Percentiles rank a stretch among this genome's conserved stretches.
Evolutionary conservation across 2,888 invertebrate genomes (phyloP).

Genomic region (Scaptomyza caliginosa): DNA sequence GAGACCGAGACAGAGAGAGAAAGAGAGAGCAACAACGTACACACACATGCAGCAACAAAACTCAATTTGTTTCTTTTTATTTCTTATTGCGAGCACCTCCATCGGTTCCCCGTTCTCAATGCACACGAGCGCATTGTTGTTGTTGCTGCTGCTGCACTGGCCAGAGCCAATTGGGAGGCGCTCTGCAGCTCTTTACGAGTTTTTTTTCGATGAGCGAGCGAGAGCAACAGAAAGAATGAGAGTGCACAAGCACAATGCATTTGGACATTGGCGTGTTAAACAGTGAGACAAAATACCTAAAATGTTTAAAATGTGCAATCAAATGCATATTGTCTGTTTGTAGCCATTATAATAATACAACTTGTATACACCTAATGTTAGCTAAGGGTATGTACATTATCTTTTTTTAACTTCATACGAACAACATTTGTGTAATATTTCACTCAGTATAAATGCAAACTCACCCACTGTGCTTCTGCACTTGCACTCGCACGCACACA

Average conservation of each 20-base stretch:
- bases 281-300: conserved; percentile 35
- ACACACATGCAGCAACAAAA: conserved; percentile 25
- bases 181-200: conserved; percentile 29
- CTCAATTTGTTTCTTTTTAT: conserved; percentile 59
- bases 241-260: conserved; percentile 51
- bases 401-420: not conserved
- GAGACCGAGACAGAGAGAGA: conserved; percentile 6
- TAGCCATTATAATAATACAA: not conserved
- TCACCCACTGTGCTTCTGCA: conserved; percentile 9
- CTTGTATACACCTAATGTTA: not conserved
- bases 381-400: not conserved
- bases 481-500: conserved; percentile 12
- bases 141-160: conserved; percentile 37
- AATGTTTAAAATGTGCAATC: not conserved
- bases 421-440: not conserved
- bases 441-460: not conserved
- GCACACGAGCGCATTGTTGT: conserved; percentile 24
- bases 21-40: conserved; percentile 17
- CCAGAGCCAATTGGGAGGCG: conserved; percentile 26
- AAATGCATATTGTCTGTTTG: not conserved
- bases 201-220: conserved; percentile 17
- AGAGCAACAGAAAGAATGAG: conserved; percentile 18
- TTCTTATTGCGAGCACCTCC: conserved; percentile 39
- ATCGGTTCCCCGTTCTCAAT: conserved; percentile 46
- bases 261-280: conserved; percentile 22